These are phyloP conservation scores for Blastobasis adustella DNA, from an alignment of 2,888 invertebrate species.

Conservation along the genomic window DNA sequence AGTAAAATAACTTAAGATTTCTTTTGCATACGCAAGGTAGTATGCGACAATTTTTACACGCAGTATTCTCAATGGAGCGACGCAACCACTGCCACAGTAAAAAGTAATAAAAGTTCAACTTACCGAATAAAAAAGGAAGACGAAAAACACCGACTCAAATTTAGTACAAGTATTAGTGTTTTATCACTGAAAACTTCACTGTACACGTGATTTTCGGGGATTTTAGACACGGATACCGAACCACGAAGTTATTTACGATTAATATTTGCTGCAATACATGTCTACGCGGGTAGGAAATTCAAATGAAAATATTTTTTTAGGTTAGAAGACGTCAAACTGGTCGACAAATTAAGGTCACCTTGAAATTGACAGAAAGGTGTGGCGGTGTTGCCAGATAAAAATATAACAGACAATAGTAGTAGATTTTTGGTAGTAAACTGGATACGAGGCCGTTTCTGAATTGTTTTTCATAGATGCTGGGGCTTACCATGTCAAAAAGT, in stretches of 20 bases:
- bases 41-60: slow-evolving; percentile 38
- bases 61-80: slow-evolving; percentile 28
- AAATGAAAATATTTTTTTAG: slow-evolving; percentile 54
- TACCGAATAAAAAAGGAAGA: slow-evolving; percentile 29
- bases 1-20: too few species aligned
- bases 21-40: not conserved
- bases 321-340: slow-evolving; percentile 57
- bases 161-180: slow-evolving; percentile 22
- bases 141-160: slow-evolving; percentile 18
- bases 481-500: too few species aligned
- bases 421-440: too few species aligned
- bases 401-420: too few species aligned
- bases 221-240: slow-evolving; percentile 29
- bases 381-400: slow-evolving; percentile 8
- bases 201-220: slow-evolving; percentile 32
- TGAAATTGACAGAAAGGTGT: slow-evolving; percentile 42
- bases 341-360: slow-evolving; percentile 60
- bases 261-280: slow-evolving; percentile 41
- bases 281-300: slow-evolving; percentile 63
- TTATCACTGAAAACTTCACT: slow-evolving; percentile 51
- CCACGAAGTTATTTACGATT: slow-evolving; percentile 37
- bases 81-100: slow-evolving; percentile 22
- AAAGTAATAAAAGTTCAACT: slow-evolving; percentile 32
- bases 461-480: too few species aligned
- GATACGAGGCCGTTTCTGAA: too few species aligned